These are phyloP conservation scores for Dicyrtoma fusca DNA, from an alignment of 2,888 invertebrate genomes.

Conservation along the genomic window DNA sequence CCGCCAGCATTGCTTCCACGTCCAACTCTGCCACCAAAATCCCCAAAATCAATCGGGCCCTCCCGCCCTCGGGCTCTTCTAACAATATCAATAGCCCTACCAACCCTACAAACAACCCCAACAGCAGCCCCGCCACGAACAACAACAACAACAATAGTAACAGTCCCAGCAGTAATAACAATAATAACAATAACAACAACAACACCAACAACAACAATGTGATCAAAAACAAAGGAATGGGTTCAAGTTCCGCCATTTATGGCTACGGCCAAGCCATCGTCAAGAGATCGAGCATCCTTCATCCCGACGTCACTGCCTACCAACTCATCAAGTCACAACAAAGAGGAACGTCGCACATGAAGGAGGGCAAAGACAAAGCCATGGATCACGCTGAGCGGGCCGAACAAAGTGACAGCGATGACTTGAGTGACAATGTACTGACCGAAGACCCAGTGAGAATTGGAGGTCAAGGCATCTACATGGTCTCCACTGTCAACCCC, in stretches of 20 bases:
- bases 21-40: neutral
- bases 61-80: neutral
- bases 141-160: constrained; percentile 14
- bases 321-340: constrained; percentile 44
- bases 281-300: constrained; percentile 49
- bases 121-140: neutral
- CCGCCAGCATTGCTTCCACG: neutral
- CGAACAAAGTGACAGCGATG: constrained; percentile 45
- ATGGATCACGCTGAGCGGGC: constrained; percentile 11
- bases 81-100: neutral
- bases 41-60: constrained; percentile 18
- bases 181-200: neutral
- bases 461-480: constrained; percentile 54
- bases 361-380: neutral
- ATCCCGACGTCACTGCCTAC: constrained; percentile 51
- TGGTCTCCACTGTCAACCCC: constrained; percentile 30
- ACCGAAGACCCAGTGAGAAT: constrained; percentile 50
- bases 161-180: neutral
- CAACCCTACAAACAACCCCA: neutral
- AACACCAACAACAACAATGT: neutral
- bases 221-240: neutral
- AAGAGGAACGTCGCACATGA: neutral
- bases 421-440: constrained; percentile 53
- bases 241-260: constrained; percentile 11
- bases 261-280: constrained; percentile 37